Base-by-base conservation (phyloP, 2,888 invertebrate species). In the Caradrina clavipalpis region DNA sequence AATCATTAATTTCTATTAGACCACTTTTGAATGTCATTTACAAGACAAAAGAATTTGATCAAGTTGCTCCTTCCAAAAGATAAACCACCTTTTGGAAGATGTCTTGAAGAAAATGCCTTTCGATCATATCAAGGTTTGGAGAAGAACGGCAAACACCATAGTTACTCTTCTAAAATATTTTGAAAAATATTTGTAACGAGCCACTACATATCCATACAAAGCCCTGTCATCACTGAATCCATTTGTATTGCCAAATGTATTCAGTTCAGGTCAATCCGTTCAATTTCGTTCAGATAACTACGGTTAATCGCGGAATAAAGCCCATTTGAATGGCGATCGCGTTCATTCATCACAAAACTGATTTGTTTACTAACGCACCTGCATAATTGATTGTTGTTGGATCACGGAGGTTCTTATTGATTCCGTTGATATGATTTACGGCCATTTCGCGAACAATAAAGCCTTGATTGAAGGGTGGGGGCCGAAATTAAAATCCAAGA, bases 331-430 rank as follows among this genome's bases (percentile, higher is more conserved):
- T 68, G 64, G 15, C 15, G 26, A 53, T 64, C 57, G 10, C 54
- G 69, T 67, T 58, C 58, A n/a, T 22, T 71, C 81, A 58, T 65
- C 65, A 70, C 51, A 78, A 81, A 73, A 49, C 49, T 55, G 63
- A 81, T 79, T 69, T 81, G 64, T 73, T 77, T 53, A 57, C 42
- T 66, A 54, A 50, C 55, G 55, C 53, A 58, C 49, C 39, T 63
- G 57, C 10, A 55, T 57, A 81, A 73, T 61, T 78, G 66, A 54
- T 55, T 78, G 63, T 53, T 78, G 74, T 67, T 42, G n/a, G 63
- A 50, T 49, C 56, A 60, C 5, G 26, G 56, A 22, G 35, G 17
- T 26, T 26, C 26, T 3, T 31, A 62, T 67, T 47, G 64, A 62
- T 59, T 45, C 15, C 17, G 53, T 42, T 21, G 7, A 60, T 35